These are phyloP conservation scores for Eupeodes luniger DNA, from an alignment of 2,888 invertebrate species.

Conservation along the genomic window DNA sequence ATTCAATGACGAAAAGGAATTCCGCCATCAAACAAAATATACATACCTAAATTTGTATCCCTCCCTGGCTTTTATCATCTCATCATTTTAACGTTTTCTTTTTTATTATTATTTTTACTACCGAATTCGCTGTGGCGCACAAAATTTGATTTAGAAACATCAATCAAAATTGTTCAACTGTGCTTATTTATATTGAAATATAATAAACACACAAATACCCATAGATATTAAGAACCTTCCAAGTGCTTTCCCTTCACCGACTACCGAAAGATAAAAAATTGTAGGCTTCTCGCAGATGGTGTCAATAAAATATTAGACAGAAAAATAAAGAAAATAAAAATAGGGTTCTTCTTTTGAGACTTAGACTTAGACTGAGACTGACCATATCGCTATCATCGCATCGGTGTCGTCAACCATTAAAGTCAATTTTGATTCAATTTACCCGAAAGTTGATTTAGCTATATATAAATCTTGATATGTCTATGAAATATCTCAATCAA, in stretches of 20 bases:
- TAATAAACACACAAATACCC: not conserved
- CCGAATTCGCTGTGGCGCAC: not conserved
- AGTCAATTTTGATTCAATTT: slow-evolving; percentile 13
- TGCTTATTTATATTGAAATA: not conserved
- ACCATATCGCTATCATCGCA: not conserved
- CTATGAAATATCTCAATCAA: not conserved
- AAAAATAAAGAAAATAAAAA: not conserved
- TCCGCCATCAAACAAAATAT: too few relatives aligned
- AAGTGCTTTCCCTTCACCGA: not conserved
- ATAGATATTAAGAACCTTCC: not conserved
- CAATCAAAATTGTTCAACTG: slow-evolving; percentile 8
- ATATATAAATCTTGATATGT: too few relatives aligned
- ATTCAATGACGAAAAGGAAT: too few relatives aligned
- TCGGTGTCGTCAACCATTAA: not conserved
- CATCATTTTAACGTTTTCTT: not conserved
- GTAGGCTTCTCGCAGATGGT: not conserved
- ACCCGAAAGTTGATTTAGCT: not conserved
- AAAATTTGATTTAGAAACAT: slow-evolving; percentile 6
- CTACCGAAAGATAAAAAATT: not conserved
- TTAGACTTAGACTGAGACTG: not conserved
- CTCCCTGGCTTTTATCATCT: not conserved
- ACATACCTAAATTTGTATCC: too few relatives aligned
- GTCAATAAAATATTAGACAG: not conserved
- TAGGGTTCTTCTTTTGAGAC: not conserved
- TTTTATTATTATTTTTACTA: not conserved